Evolutionary conservation across 1,140 invertebrate species (phyloP).

Genomic region (Brachionus calyciflorus): DNA sequence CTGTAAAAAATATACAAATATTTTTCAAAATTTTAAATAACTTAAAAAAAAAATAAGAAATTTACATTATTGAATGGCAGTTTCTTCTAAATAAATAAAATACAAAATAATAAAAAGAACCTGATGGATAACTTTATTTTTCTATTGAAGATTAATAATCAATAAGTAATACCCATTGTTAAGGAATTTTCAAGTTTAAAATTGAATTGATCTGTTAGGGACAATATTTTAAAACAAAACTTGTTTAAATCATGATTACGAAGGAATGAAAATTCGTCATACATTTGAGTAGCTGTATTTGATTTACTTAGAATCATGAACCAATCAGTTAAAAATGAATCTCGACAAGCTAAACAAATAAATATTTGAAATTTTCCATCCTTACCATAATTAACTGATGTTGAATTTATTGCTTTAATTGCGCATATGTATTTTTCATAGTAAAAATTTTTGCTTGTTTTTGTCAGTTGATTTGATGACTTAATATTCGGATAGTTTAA

Average conservation of each 20-base stretch:
- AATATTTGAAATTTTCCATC: conserved; percentile 97
- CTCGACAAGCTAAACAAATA: conserved; percentile 71
- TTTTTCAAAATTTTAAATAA: too few species aligned
- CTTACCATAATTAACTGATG: conserved; percentile 82
- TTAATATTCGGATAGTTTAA: conserved; percentile 56
- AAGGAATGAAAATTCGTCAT: conserved; percentile 34
- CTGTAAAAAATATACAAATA: too few species aligned
- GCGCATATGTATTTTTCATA: conserved; percentile 62
- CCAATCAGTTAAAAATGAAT: conserved; percentile 41
- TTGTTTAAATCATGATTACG: conserved; percentile 43
- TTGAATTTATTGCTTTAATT: conserved; percentile 71
- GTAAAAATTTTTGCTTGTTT: conserved; percentile 53
- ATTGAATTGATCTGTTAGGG: conserved; percentile 36
- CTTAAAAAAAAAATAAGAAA: too few species aligned
- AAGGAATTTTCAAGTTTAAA: conserved; percentile 44
- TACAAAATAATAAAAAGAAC: too few species aligned
- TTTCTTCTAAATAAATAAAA: too few species aligned
- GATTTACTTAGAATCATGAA: conserved; percentile 25
- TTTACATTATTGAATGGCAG: too few species aligned
- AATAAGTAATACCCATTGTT: conserved; percentile 42
- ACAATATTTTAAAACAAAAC: conserved; percentile 37
- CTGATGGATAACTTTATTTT: too few species aligned
- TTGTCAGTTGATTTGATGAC: conserved; percentile 50
- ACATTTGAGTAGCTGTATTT: conserved; percentile 39
- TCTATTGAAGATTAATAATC: too few species aligned